phyloP scores from a whole-genome alignment of 2,888 invertebrate species.

The Standfussiana lucernea region DNA sequence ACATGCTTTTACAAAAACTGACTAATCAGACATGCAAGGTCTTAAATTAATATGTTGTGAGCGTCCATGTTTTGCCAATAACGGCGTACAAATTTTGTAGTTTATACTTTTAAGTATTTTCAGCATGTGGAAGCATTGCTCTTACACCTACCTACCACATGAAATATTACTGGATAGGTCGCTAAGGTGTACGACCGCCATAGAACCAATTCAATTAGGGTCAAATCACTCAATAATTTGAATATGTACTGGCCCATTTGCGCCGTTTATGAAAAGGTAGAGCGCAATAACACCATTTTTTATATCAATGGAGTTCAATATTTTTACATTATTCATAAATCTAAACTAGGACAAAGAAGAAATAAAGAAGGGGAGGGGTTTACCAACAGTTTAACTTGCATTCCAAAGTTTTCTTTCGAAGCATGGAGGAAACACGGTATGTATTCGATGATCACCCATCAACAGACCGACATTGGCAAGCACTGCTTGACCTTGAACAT shows the following conservation, averaged over 20 bases:
- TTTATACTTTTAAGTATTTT: not conserved
- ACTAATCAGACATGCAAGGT: too few relatives aligned
- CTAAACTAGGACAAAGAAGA: not conserved
- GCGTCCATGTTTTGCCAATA: too few relatives aligned
- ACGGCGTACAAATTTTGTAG: too few relatives aligned
- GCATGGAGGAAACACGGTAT: not conserved
- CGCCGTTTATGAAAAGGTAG: not conserved
- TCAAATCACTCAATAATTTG: conserved; percentile 18
- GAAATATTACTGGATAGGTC: not conserved
- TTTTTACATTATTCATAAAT: not conserved
- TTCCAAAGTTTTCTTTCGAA: not conserved
- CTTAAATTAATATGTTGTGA: too few relatives aligned
- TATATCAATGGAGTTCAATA: not conserved
- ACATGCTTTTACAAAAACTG: too few relatives aligned
- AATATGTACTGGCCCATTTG: not conserved
- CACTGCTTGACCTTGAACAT: not conserved
- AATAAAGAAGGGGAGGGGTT: not conserved
- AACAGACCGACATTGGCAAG: too few relatives aligned
- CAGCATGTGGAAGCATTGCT: not conserved
- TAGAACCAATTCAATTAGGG: conserved; percentile 7
- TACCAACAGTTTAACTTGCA: not conserved
- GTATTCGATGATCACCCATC: too few relatives aligned
- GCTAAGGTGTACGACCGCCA: not conserved
- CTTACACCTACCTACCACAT: not conserved
- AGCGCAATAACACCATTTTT: not conserved